These are phyloP conservation scores for Candoia aspera DNA, from an alignment of 2,113 vertebrate species.

Conservation along the genomic window DNA sequence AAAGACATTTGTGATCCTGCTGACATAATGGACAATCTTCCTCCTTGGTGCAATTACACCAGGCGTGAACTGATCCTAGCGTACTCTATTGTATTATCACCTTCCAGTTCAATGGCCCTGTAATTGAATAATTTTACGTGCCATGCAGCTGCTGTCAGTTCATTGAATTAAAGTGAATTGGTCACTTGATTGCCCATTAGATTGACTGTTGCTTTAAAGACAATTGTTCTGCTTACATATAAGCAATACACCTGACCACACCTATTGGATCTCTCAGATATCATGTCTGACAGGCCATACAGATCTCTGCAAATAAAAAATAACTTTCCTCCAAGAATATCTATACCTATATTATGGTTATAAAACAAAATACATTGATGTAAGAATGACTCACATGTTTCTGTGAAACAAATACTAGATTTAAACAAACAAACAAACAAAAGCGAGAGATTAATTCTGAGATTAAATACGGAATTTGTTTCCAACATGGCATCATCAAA, in stretches of 20 bases:
- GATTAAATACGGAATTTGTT: constrained; percentile 23
- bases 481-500: constrained; percentile 23
- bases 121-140: constrained; percentile 2
- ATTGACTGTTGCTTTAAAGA: background rate
- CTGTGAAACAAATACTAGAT: background rate
- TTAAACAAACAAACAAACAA: background rate
- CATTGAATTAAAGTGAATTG: constrained; percentile 21
- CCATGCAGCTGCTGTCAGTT: constrained; percentile 4
- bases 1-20: constrained; percentile 14
- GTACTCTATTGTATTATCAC: background rate
- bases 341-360: background rate
- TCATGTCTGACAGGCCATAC: background rate
- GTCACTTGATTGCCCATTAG: constrained; percentile 17
- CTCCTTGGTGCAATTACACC: constrained; percentile 5
- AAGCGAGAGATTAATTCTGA: background rate
- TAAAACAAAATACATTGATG: background rate
- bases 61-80: background rate
- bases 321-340: constrained; percentile 21
- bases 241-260: background rate
- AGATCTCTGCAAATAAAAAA: background rate
- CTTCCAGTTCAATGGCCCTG: constrained; percentile 3
- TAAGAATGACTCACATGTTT: constrained; percentile 36
- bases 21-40: background rate
- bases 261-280: background rate
- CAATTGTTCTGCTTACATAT: background rate